Evolutionary conservation across 1,140 invertebrate species (phyloP).

Genomic region (Drosophila santomea): DNA sequence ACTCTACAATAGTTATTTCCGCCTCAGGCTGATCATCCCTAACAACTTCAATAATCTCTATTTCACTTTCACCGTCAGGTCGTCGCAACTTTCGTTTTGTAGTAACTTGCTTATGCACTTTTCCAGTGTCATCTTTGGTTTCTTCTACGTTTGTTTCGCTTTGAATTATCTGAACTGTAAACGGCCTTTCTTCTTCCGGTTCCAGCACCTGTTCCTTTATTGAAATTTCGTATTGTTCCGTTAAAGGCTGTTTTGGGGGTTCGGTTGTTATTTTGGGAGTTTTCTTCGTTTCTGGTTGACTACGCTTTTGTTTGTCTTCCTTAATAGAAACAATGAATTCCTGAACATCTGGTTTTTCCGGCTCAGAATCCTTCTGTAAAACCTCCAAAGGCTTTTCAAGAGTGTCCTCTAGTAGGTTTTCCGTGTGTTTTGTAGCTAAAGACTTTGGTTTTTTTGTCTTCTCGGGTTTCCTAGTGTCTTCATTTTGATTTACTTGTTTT

Average conservation of each 20-base stretch:
- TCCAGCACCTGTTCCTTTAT: conserved; percentile 49
- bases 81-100: conserved; percentile 84
- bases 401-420: conserved; percentile 31
- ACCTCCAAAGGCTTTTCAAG: conserved; percentile 29
- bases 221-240: conserved; percentile 44
- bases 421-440: conserved; percentile 41
- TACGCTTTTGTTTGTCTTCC: conserved; percentile 31
- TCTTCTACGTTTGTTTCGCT: conserved; percentile 71
- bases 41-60: conserved; percentile 84
- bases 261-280: conserved; percentile 25
- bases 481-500: conserved; percentile 1
- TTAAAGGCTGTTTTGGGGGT: conserved; percentile 10
- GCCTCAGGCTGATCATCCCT: conserved; percentile 83
- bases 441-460: conserved; percentile 76
- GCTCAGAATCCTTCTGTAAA: conserved; percentile 42
- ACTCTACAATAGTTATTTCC: conserved; percentile 78
- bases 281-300: conserved; percentile 23
- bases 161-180: conserved; percentile 67
- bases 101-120: conserved; percentile 82
- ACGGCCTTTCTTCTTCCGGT: conserved; percentile 38
- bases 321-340: conserved; percentile 33
- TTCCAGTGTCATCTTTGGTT: conserved; percentile 63
- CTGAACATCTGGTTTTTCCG: conserved; percentile 36
- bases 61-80: conserved; percentile 76
- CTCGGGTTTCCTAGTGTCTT: conserved; percentile 33